Evolutionary conservation across 1,140 invertebrate genomes (phyloP).

Genomic region (Nasonia longicornis): DNA sequence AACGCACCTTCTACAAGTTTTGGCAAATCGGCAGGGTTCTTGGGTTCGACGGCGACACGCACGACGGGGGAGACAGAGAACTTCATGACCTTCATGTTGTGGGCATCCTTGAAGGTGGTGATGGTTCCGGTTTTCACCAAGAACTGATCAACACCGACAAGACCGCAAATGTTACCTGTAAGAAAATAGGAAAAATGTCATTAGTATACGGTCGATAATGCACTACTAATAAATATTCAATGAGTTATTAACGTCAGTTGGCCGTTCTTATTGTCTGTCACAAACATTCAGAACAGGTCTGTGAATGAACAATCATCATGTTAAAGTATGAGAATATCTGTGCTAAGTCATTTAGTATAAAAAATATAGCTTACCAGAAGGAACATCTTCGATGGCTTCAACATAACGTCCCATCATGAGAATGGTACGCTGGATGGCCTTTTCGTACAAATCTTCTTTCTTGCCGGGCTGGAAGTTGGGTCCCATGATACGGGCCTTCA

Average conservation of each 20-base stretch:
- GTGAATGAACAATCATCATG: constrained; percentile 65
- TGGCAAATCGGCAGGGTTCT: constrained; percentile 98
- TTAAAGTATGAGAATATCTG: constrained; percentile 6
- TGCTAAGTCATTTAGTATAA: constrained; percentile 10
- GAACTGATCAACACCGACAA: constrained; percentile 99
- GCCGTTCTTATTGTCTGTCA: constrained; percentile 58
- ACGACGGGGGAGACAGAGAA: constrained; percentile 99
- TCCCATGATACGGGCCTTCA: constrained; percentile 98
- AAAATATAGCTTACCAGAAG: constrained; percentile 78
- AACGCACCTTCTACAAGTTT: constrained; percentile 93
- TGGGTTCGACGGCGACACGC: constrained; percentile 98
- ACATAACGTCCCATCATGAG: constrained; percentile 99
- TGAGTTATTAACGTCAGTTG: constrained; percentile 53
- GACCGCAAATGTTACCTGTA: constrained; percentile 94
- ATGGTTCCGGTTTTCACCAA: constrained; percentile 99
- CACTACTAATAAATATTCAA: background rate
- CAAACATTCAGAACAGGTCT: constrained; percentile 65
- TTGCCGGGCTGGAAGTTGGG: constrained; percentile 98
- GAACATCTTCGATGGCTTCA: constrained; percentile 99
- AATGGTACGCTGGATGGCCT: constrained; percentile 99
- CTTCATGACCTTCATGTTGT: constrained; percentile 99
- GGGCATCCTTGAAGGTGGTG: constrained; percentile 98
- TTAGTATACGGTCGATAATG: background rate
- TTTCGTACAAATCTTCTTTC: constrained; percentile 99
- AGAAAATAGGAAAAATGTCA: constrained; percentile 6